These are phyloP conservation scores for Trichacis sp. DNA, from an alignment of 2,888 invertebrate genomes.

Conservation along the genomic window DNA sequence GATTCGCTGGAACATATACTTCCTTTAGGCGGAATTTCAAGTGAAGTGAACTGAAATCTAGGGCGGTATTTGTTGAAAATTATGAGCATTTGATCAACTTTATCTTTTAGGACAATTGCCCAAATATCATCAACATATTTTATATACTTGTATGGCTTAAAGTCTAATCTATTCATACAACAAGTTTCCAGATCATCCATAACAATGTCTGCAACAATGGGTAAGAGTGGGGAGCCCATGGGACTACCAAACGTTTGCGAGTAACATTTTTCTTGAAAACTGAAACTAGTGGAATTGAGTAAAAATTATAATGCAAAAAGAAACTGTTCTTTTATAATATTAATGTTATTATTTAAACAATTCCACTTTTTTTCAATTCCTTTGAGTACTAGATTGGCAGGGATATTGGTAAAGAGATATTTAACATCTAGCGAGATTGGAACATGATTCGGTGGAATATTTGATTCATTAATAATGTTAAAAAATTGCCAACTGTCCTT, in stretches of 20 bases:
- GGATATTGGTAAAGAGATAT: slow-evolving; percentile 38
- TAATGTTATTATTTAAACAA: not conserved
- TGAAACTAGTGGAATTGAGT: slow-evolving; percentile 7
- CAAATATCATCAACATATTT: slow-evolving; percentile 27
- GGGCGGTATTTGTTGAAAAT: slow-evolving; percentile 15
- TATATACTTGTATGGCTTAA: slow-evolving; percentile 2
- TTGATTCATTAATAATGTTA: not conserved
- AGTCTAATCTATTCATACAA: slow-evolving; percentile 7
- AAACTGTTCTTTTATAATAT: not conserved
- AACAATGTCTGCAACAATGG: slow-evolving; percentile 37
- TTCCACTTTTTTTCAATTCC: slow-evolving; percentile 10
- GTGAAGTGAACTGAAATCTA: slow-evolving; percentile 15
- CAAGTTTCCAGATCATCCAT: slow-evolving; percentile 37
- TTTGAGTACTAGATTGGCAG: slow-evolving; percentile 8
- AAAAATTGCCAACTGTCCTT: slow-evolving; percentile 7
- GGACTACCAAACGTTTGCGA: slow-evolving; percentile 36
- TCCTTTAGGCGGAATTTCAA: too few relatives aligned
- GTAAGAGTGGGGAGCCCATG: slow-evolving; percentile 44
- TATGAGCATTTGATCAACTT: not conserved
- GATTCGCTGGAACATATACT: too few relatives aligned
- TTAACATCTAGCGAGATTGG: slow-evolving; percentile 28
- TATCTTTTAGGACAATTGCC: slow-evolving; percentile 8
- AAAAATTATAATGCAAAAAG: not conserved
- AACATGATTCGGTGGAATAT: too few relatives aligned
- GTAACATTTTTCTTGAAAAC: slow-evolving; percentile 18